Evolutionary conservation across 2,113 vertebrate genomes (phyloP).

Genomic region (Anguilla rostrata): DNA sequence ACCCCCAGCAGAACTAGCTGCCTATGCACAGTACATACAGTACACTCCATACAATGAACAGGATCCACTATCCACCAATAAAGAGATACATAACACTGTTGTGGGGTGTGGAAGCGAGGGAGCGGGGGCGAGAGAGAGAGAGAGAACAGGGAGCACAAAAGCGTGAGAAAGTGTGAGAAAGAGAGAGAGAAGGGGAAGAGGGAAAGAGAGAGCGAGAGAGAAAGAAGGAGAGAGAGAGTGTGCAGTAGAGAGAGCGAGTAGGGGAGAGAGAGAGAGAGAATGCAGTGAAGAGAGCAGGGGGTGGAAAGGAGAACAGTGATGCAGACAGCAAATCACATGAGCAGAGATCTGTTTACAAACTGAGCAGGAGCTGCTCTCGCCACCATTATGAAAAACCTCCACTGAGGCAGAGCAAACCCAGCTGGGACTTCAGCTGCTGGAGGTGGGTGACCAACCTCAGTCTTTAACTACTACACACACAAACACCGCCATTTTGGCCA

Average conservation of each 20-base stretch:
- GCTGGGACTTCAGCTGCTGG: neutral
- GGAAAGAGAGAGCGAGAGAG: too few relatives aligned
- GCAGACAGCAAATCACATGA: slow-evolving; percentile 79
- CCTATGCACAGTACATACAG: too few relatives aligned
- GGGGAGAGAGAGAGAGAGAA: slow-evolving; percentile 30
- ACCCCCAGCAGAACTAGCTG: too few relatives aligned
- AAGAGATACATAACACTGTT: too few relatives aligned
- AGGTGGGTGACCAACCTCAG: slow-evolving; percentile 8
- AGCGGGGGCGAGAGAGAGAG: slow-evolving; percentile 19
- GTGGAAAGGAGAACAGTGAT: slow-evolving; percentile 71
- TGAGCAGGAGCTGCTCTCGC: slow-evolving; percentile 49
- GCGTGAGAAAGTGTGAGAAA: slow-evolving; percentile 37
- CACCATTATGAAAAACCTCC: slow-evolving; percentile 20
- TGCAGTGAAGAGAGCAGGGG: slow-evolving; percentile 33
- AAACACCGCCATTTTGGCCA: too few relatives aligned
- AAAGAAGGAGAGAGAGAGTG: too few relatives aligned
- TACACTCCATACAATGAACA: too few relatives aligned
- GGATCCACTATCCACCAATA: too few relatives aligned
- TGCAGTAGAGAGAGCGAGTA: too few relatives aligned
- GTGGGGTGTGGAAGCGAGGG: neutral
- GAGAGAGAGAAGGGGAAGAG: too few relatives aligned
- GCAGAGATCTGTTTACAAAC: slow-evolving; percentile 81
- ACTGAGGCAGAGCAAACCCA: slow-evolving; percentile 19
- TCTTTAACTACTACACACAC: neutral
- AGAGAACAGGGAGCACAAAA: slow-evolving; percentile 51